Conservation (phyloP, 2,113 vertebrate genomes). For the Rhynchomys soricoides region DNA sequence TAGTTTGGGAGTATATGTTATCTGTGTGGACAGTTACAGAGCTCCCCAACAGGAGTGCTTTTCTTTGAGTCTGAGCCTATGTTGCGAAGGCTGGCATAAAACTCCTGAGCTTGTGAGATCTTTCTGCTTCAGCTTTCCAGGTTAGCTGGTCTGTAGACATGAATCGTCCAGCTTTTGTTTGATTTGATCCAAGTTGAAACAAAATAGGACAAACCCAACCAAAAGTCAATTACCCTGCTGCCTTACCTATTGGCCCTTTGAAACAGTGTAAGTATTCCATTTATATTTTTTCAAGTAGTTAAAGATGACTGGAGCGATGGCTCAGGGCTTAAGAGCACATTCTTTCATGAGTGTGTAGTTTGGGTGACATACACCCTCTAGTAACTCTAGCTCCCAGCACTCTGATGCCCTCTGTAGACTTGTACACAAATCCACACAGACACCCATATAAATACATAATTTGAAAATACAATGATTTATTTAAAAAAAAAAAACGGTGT, state of each 20-base stretch:
- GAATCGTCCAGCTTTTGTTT: background rate
- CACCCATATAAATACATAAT: background rate
- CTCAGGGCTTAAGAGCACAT: background rate
- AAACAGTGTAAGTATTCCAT: background rate
- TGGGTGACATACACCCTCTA: background rate
- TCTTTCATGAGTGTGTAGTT: background rate
- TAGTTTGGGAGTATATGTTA: background rate
- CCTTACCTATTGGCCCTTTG: background rate
- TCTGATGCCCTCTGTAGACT: background rate
- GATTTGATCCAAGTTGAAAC: background rate
- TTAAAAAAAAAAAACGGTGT: background rate
- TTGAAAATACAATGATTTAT: background rate
- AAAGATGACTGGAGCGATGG: background rate
- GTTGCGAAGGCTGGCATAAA: background rate
- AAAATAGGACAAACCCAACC: background rate
- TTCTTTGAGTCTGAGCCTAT: background rate
- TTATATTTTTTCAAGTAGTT: constrained; percentile 6
- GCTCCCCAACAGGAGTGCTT: background rate
- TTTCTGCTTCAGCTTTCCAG: background rate
- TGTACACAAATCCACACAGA: background rate
- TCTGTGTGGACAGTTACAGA: background rate
- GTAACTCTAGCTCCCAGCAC: too few relatives aligned
- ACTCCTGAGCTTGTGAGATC: background rate
- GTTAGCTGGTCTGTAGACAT: background rate
- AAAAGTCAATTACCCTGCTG: background rate